Percentiles rank a stretch among this genome's conserved stretches.
Evolutionary conservation across 1,140 invertebrate genomes (phyloP).

Genomic region (Orchesella cincta): DNA sequence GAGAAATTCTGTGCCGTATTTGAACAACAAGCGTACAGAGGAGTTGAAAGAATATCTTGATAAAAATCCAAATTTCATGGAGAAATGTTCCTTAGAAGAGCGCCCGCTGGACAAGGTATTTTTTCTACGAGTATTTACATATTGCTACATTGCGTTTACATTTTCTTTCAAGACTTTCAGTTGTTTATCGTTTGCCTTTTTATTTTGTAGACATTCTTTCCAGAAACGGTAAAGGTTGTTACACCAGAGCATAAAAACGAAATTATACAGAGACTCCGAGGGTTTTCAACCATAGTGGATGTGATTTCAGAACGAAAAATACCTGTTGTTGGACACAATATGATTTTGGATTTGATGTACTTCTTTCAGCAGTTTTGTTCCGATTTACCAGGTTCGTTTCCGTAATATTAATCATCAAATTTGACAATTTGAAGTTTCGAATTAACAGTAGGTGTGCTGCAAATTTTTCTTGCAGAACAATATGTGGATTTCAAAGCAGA

Average conservation of each 20-base stretch:
- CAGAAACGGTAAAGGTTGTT: neutral
- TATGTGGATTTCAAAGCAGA: constrained; percentile 32
- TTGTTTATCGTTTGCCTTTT: too few species aligned
- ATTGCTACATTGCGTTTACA: neutral
- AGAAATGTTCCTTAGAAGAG: neutral
- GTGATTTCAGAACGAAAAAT: constrained; percentile 22
- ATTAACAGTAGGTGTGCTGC: too few species aligned
- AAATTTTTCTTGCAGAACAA: constrained; percentile 20
- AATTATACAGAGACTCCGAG: neutral
- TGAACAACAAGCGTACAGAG: neutral
- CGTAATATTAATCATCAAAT: neutral
- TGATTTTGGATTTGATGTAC: constrained; percentile 33
- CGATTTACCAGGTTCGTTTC: constrained; percentile 30
- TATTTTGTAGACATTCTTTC: constrained; percentile 17
- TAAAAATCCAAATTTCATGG: neutral
- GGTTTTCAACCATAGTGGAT: constrained; percentile 27
- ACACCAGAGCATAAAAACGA: neutral
- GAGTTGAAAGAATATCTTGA: neutral
- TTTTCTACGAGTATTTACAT: neutral
- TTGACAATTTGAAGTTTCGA: too few species aligned
- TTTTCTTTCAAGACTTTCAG: too few species aligned
- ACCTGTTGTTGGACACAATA: constrained; percentile 34
- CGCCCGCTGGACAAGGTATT: neutral
- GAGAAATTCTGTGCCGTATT: neutral
- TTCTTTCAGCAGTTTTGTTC: constrained; percentile 30